These are phyloP conservation scores for Campaea margaritaria DNA, from an alignment of 2,888 invertebrate species.

Conservation along the genomic window DNA sequence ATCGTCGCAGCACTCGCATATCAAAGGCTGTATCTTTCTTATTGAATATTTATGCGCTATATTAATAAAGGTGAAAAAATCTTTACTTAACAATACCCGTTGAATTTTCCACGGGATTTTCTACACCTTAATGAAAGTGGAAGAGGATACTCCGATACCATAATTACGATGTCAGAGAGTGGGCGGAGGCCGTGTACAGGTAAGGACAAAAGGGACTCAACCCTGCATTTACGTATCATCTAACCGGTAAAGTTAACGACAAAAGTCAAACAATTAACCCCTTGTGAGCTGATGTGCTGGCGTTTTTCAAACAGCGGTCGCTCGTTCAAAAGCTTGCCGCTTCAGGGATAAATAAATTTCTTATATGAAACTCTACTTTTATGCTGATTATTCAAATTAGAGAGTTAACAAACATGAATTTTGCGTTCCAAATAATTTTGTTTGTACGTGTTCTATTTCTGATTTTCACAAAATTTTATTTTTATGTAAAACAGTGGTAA, in stretches of 20 bases:
- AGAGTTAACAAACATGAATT: constrained; percentile 22
- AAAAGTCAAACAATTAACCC: constrained; percentile 75
- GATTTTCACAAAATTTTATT: neutral
- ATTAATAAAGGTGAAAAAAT: constrained; percentile 62
- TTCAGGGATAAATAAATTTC: constrained; percentile 56
- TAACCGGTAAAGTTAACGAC: constrained; percentile 65
- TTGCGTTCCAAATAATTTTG: constrained; percentile 15
- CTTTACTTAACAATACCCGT: constrained; percentile 56
- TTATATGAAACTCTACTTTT: constrained; percentile 61
- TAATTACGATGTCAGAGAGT: constrained; percentile 53
- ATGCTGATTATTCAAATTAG: constrained; percentile 52
- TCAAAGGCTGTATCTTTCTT: constrained; percentile 62
- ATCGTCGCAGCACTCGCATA: constrained; percentile 53
- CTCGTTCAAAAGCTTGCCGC: constrained; percentile 38
- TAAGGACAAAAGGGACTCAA: constrained; percentile 49
- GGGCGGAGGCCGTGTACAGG: constrained; percentile 47
- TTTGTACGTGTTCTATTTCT: constrained; percentile 9
- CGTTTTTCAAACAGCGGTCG: constrained; percentile 60
- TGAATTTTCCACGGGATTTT: constrained; percentile 50
- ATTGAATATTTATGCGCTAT: constrained; percentile 69
- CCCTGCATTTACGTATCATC: constrained; percentile 63
- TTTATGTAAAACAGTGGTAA: no score
- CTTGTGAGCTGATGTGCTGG: constrained; percentile 55
- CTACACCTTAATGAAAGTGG: constrained; percentile 31
- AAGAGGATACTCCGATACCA: constrained; percentile 48